These are phyloP conservation scores for Acanthiza pusilla DNA, from an alignment of 2,797 vertebrate species.

Conservation along the genomic window DNA sequence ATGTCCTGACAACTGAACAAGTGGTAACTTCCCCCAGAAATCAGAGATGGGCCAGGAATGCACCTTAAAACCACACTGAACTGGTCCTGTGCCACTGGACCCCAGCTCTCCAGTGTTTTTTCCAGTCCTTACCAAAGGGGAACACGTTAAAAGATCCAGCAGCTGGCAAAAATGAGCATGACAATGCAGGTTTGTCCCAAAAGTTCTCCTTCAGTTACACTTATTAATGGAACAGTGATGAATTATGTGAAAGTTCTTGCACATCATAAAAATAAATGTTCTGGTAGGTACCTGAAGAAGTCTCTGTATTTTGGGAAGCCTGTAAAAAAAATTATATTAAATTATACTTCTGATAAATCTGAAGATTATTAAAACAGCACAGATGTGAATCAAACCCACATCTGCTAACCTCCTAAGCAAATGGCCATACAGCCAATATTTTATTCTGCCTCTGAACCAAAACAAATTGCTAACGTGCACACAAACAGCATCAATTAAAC, in stretches of 20 bases:
- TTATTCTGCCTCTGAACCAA: background rate
- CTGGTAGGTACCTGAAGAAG: constrained; percentile 61
- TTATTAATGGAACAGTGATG: background rate
- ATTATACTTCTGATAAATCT: background rate
- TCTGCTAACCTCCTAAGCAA: background rate
- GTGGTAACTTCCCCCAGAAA: background rate
- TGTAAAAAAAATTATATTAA: constrained; percentile 2
- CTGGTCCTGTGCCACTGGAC: background rate
- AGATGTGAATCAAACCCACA: background rate
- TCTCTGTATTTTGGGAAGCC: background rate
- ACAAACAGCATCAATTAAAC: background rate
- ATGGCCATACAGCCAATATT: background rate
- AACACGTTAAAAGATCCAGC: background rate
- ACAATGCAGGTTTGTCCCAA: background rate
- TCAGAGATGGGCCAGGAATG: background rate
- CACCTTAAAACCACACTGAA: background rate
- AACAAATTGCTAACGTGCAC: background rate
- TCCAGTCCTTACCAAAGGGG: background rate
- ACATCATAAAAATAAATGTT: background rate
- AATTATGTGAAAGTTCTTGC: background rate
- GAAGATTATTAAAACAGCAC: background rate
- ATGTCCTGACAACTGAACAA: background rate
- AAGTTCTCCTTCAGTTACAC: background rate
- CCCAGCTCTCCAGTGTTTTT: background rate
- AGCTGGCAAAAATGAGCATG: background rate